Base-by-base conservation (phyloP, 2,888 invertebrate genomes). In the Conops quadrifasciatus region DNA sequence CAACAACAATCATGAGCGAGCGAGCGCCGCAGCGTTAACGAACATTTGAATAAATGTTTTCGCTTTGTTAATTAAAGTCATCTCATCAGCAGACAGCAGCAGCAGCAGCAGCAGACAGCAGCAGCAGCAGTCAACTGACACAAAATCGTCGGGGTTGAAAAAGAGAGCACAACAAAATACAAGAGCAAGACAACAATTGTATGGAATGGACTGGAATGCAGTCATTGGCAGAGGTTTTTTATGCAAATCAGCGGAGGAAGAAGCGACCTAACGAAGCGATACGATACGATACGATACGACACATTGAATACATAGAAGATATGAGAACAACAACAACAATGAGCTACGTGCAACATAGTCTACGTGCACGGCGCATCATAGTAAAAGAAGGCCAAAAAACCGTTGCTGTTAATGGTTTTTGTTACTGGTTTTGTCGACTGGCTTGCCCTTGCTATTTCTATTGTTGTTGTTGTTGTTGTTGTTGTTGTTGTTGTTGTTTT, bases 31-130 rank as follows among this genome's bases (percentile, higher is more conserved):
- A 64, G 70, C 70, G 71, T 66, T 64, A 66, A 60, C 64, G 65
- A 71, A 71, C 71, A 71, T 65, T 71, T 66, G 66, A 71, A 71
- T 71, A 71, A 66, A 71, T 71, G 71, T 65, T 70, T 66, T 67
- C 56, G 56, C 56, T 36, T 45, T 58, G 56, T 67, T 67, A 67
- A 67, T 67, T 67, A 67, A 58, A 67, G 56, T 47, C 67, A 56
- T 36, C 24, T 36, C 4, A 56, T 19, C 49, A 21, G 58, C 53
- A 24, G 26, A 9, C 36, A 67, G 56, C 67, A 56, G 58, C 24
- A n/a, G n/a, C 4, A 56, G 21, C 49, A 13, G 58, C 28, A 24
- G 26, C 7, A 16, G 53, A 58, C 15, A n/a, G n/a, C 49, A 49
- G n/a, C 49, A 49, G 19, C 15, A n/a, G n/a, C n/a, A n/a, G 4